These are phyloP conservation scores for Acanthoscelides obtectus DNA, from an alignment of 2,888 invertebrate genomes.

Conservation along the genomic window DNA sequence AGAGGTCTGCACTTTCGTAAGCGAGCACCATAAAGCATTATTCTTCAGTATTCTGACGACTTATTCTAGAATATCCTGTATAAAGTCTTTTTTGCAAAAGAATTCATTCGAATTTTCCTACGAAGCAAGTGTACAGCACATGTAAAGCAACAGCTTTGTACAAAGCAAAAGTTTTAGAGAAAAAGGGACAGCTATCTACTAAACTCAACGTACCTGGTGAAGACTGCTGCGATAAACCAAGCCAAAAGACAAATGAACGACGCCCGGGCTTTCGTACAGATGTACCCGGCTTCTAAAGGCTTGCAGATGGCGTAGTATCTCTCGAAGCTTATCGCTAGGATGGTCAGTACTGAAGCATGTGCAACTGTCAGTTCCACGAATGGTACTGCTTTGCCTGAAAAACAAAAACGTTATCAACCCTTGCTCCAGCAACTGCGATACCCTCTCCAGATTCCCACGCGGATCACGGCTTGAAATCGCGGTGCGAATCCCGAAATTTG, in stretches of 20 bases:
- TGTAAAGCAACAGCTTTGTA: not conserved
- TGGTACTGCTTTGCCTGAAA: constrained; percentile 85
- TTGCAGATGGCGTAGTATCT: constrained; percentile 84
- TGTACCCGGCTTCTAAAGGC: constrained; percentile 80
- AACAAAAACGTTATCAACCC: no score
- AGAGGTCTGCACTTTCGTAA: no score
- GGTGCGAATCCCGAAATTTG: no score
- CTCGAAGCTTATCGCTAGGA: constrained; percentile 90
- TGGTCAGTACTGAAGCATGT: constrained; percentile 88
- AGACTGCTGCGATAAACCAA: constrained; percentile 79
- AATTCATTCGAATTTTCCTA: not conserved
- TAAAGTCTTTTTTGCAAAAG: not conserved
- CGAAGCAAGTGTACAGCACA: not conserved
- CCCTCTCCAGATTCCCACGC: no score
- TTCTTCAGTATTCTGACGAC: no score
- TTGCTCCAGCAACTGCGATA: no score
- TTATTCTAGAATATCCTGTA: no score
- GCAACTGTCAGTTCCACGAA: constrained; percentile 89
- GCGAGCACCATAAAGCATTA: no score
- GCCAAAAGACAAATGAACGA: constrained; percentile 76
- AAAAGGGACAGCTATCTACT: not conserved
- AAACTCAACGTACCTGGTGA: constrained; percentile 67
- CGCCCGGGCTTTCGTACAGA: constrained; percentile 82
- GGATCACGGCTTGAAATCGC: no score
- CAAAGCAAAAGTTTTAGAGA: not conserved